phyloP scores from a whole-genome alignment of 2,888 invertebrate genomes.

The Aleiodes testaceus region DNA sequence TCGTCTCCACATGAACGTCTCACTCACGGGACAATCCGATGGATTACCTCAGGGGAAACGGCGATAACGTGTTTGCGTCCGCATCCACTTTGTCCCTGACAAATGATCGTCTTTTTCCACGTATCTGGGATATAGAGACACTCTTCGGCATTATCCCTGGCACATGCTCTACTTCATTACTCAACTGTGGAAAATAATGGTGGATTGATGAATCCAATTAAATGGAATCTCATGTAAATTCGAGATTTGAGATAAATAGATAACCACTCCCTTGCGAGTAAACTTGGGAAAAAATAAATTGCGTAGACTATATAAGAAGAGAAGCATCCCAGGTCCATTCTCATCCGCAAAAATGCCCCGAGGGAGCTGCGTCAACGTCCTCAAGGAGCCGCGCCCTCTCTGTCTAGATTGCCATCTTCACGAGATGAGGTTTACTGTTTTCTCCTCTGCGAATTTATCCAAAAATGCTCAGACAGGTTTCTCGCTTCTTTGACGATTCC shows the following conservation, averaged over 20 bases:
- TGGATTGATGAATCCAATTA: too few species aligned
- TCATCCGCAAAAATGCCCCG: conserved; percentile 68
- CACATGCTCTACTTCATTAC: conserved; percentile 40
- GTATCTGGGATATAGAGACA: conserved; percentile 6
- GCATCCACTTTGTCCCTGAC: conserved; percentile 63
- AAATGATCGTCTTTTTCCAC: conserved; percentile 58
- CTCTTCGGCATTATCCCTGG: conserved; percentile 41
- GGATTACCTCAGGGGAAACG: conserved; percentile 58
- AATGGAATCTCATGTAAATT: too few species aligned
- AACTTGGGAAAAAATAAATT: conserved; percentile 10
- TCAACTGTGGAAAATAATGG: background rate
- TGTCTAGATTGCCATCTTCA: conserved; percentile 33
- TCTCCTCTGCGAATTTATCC: conserved; percentile 3
- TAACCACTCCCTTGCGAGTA: too few species aligned
- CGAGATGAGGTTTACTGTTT: background rate
- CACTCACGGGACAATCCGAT: conserved; percentile 55
- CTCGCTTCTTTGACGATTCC: too few species aligned
- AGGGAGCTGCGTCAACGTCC: conserved; percentile 71
- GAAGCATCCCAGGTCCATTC: conserved; percentile 50
- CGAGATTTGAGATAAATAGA: too few species aligned
- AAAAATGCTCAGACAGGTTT: background rate
- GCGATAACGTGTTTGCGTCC: conserved; percentile 63
- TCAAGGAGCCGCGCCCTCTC: conserved; percentile 45
- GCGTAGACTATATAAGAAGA: conserved; percentile 6
- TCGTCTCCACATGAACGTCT: conserved; percentile 47